Conservation (phyloP, 2,113 vertebrate genomes). For the Phainopepla nitens region DNA sequence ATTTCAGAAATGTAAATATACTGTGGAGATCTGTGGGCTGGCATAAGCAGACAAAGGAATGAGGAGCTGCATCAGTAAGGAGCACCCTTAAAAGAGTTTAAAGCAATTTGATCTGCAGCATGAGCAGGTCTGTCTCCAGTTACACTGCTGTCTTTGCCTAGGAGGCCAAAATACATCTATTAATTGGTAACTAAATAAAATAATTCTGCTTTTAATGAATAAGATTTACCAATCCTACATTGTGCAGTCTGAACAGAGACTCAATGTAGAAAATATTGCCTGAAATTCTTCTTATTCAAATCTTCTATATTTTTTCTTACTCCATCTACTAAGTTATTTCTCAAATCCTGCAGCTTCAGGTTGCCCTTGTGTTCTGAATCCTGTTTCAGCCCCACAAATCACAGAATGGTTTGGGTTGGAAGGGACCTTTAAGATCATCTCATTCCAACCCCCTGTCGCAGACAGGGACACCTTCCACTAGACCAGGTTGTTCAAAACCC, state of each 20-base stretch:
- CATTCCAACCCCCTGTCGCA: background rate
- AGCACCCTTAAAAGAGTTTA: background rate
- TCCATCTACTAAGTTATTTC: background rate
- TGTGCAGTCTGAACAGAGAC: background rate
- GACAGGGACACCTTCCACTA: background rate
- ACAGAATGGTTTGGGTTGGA: background rate
- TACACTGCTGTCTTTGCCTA: background rate
- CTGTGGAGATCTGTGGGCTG: background rate
- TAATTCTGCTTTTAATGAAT: background rate
- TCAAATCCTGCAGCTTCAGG: background rate
- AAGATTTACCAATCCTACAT: background rate
- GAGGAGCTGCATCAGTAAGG: background rate
- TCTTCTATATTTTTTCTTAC: background rate
- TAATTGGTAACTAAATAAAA: background rate
- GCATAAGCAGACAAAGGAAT: background rate
- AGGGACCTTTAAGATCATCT: background rate
- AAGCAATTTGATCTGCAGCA: background rate
- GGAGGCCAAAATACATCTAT: background rate
- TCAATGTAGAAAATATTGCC: background rate
- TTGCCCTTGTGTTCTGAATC: background rate
- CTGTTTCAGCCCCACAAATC: background rate
- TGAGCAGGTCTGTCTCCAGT: background rate
- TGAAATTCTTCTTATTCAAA: background rate
- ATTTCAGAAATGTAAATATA: background rate
- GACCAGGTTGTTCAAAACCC: background rate